Conservation (phyloP, 2,113 vertebrate genomes). For the Pyxicephalus adspersus region DNA sequence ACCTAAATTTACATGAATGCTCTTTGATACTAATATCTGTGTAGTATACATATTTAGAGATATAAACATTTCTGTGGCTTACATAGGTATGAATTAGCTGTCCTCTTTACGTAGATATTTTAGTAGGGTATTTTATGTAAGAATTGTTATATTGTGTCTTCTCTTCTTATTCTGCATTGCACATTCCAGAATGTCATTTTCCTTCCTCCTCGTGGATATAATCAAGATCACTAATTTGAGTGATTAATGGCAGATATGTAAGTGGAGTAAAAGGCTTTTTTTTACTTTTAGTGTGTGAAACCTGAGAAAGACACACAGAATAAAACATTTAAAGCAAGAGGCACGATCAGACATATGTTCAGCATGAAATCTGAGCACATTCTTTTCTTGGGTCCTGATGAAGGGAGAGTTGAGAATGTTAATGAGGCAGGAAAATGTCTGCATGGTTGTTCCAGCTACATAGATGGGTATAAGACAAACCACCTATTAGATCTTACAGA, state of each 20-base stretch:
- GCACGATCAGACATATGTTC: slow-evolving; percentile 13
- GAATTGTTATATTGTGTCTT: not conserved
- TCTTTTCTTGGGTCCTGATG: not conserved
- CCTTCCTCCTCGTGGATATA: not conserved
- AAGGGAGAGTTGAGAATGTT: not conserved
- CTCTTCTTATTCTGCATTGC: not conserved
- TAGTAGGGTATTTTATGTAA: no score
- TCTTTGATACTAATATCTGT: no score
- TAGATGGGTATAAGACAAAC: no score
- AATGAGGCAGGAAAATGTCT: no score
- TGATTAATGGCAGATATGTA: not conserved
- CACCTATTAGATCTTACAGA: no score
- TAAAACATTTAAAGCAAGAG: slow-evolving; percentile 34
- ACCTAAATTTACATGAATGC: no score
- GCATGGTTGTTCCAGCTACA: no score
- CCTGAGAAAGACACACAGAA: not conserved
- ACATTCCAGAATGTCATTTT: not conserved
- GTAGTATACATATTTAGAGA: no score
- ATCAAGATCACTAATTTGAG: not conserved
- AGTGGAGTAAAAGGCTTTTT: not conserved
- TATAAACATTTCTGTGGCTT: no score
- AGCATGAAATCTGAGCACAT: not conserved
- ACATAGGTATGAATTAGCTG: no score
- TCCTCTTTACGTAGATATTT: no score
- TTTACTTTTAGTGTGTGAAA: slow-evolving; percentile 28